Base-by-base conservation (phyloP, 2,797 vertebrate genomes). In the Percopsis omiscomaycus region DNA sequence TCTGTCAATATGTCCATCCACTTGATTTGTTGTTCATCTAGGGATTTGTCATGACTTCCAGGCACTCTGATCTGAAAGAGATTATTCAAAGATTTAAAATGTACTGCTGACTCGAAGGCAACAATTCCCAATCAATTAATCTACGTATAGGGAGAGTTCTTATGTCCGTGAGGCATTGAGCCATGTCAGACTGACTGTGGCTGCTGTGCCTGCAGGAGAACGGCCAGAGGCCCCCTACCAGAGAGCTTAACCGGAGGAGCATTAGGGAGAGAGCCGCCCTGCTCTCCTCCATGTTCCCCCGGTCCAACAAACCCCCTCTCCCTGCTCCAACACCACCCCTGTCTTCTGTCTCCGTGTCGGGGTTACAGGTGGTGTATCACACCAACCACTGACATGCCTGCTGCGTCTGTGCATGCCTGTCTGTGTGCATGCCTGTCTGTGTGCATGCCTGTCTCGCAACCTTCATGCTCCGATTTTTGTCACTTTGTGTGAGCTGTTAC, bases 231-330 rank as follows among this genome's bases (percentile, higher is more conserved):
- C 58, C 91, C 82, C 90, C 94, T 9, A 81, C 93, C 78, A 92
- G 90, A 85, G 95, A 95, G 46, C 96, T 96, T 87, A 92, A 92
- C 83, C 91, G 88, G 87, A 95, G 91, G 89, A 97, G 93, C 74
- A 94, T 98, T 84, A 96, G 94, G 80, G 96, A 98, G 74, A 93
- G 96, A 69, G 97, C 96, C 0, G 90, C 88, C 71, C 93, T 95
- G 73, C 94, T 99, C 49, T 94, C 92, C 68, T 92, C 93, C 72
- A 91, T 97, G 92, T 98, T 98, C 73, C 66, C 89, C 13, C 93
- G 90, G 61, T 88, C 88, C 62, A 55, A 64, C 77, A 92, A 68
- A 71, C 52, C 92, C 54, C 66, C 92, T 66, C 42, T 51, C 55
- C n/a, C 28, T 49, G 15, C 14, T 13, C 13, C 53, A 8, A 10